Conservation (phyloP, 2,888 invertebrate genomes). For the Melanotus villosus region DNA sequence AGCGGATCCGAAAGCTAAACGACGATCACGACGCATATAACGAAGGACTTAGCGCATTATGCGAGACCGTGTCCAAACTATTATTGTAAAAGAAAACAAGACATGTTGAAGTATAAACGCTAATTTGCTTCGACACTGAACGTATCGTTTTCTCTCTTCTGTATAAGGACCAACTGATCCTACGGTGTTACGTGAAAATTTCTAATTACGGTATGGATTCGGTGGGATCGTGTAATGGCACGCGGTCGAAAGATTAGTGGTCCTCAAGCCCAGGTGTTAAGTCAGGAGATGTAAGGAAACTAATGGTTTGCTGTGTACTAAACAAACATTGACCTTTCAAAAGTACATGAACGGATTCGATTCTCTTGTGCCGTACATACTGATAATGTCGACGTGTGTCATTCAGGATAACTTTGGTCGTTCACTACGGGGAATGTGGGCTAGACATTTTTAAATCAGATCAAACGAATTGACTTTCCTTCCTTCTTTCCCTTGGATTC, state of each 20-base stretch:
- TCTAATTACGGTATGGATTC: constrained; percentile 37
- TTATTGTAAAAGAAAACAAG: constrained; percentile 53
- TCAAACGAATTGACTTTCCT: too few species aligned
- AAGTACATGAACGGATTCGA: constrained; percentile 46
- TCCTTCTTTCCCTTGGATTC: too few species aligned
- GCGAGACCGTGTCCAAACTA: constrained; percentile 53
- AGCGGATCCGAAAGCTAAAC: constrained; percentile 44
- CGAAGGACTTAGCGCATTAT: constrained; percentile 56
- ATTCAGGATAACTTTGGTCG: neutral
- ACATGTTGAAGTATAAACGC: constrained; percentile 43
- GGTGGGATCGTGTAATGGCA: constrained; percentile 58
- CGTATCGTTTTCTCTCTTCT: constrained; percentile 24
- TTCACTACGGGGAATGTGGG: too few species aligned
- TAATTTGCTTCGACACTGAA: constrained; percentile 26
- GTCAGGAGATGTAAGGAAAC: constrained; percentile 53
- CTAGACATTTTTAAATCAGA: too few species aligned
- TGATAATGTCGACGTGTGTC: constrained; percentile 44
- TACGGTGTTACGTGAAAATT: constrained; percentile 20
- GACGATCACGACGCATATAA: constrained; percentile 53
- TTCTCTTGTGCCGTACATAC: constrained; percentile 24
- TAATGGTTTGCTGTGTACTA: constrained; percentile 54
- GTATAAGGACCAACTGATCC: neutral
- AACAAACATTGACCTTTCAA: constrained; percentile 56
- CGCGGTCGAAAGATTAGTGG: constrained; percentile 59
- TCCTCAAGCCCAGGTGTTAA: constrained; percentile 61